Base-by-base conservation (phyloP, 1,140 invertebrate genomes). In the Formica exsecta region DNA sequence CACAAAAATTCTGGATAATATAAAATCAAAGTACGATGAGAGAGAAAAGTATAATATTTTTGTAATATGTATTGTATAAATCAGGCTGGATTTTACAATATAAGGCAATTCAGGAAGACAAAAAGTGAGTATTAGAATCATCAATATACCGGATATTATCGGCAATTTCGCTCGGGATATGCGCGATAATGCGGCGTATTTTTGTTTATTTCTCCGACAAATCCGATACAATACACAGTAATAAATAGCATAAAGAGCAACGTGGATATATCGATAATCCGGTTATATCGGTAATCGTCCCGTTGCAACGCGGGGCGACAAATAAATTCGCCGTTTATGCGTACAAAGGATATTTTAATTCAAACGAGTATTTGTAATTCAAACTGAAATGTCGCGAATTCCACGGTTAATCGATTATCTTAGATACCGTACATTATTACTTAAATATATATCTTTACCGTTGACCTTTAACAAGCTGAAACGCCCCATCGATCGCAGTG, bases 401-500 rank as follows among this genome's bases (percentile, higher is more conserved):
- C 6, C 32, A 32, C 51, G 22, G 22, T 8, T 36, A 74, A 57
- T 74, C 75, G 61, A 89, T 85, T 76, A 75, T 25, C 59, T 73
- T 19, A 25, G 41, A 13, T 44, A 77, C 29, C 48, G 16, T 57
- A 25, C 25, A 65, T 59, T 65, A 36, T 85, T 79, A 77, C n/a
- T 41, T 25, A 74, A n/a, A 29, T 68, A 61, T 59, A 71, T 41
- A 59, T 48, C 61, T 73, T 86, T 81, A 77, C 61, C 71, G 84
- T 16, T 89, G 88, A 89, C 88, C 88, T 89, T 89, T 89, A 48
- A 70, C 62, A 76, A 76, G 16, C 19, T 73, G 68, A 89, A 83
- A 32, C 65, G 65, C 68, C n/a, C 44, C 57, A 89, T 86, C 87
- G 88, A 89, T 89, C 87, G 83, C 41, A 22, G 29, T 25, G 61